Conservation (phyloP, 1,140 invertebrate species). For the Heliconius hermathena region DNA sequence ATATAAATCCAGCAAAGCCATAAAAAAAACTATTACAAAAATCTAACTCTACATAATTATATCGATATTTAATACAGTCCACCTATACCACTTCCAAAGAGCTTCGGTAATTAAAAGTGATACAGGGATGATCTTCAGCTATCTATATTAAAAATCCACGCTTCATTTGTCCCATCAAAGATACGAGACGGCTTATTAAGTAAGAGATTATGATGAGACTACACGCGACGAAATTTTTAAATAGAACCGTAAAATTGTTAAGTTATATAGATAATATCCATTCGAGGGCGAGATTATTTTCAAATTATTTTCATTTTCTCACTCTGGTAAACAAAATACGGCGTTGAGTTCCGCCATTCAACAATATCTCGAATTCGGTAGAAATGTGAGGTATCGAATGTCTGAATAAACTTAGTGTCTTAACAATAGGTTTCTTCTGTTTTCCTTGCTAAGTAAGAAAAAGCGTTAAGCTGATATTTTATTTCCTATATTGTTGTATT, state of each 20-base stretch:
- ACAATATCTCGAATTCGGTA: neutral
- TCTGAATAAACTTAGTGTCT: neutral
- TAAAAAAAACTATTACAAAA: neutral
- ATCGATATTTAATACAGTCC: constrained; percentile 14
- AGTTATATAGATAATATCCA: neutral
- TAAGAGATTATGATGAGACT: constrained; percentile 39
- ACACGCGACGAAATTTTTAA: constrained; percentile 10
- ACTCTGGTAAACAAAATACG: neutral
- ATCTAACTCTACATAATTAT: neutral
- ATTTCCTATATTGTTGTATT: too few relatives aligned
- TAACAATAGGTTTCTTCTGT: neutral
- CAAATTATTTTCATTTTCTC: neutral
- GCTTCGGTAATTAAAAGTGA: constrained; percentile 44
- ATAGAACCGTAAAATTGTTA: neutral
- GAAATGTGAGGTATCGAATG: neutral
- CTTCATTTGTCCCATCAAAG: constrained; percentile 45
- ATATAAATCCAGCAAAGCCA: neutral
- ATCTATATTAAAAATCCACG: constrained; percentile 50
- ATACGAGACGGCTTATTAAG: constrained; percentile 42
- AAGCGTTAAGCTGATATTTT: too few relatives aligned
- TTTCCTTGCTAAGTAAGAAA: too few relatives aligned
- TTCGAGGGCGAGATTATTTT: neutral
- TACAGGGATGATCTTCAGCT: constrained; percentile 42
- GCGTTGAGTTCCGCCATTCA: neutral
- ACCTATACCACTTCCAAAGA: constrained; percentile 26